Evolutionary conservation across 2,888 invertebrate genomes (phyloP), one percentile per base, ranked within the genome.

Genomic region (Dendrolimus pini): DNA sequence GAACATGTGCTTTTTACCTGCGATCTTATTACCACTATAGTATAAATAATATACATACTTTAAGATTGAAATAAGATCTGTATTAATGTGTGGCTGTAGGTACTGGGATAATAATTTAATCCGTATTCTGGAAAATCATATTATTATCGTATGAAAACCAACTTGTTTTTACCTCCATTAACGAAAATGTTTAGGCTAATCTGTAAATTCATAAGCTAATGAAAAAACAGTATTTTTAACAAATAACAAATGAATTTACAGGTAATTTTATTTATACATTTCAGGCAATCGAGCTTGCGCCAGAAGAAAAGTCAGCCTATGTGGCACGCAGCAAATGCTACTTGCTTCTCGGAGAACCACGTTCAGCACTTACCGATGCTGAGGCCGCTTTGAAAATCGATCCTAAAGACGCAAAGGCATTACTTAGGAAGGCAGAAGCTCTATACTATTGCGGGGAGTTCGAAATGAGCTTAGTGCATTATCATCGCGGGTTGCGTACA

Each of bases 381-480:
- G 97, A 98, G 78, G 92, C 93, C 1, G 97, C 97, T 0, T 87
- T 98, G 2, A 91, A 89, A 55, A 91, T 94, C 57, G 96, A 96
- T 70, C 94, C 94, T 54, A 93, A 92, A 64, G 95, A 94, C 74
- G 88, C 87, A 0, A 85, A 83, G 60, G 85, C 88, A 7, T 92
- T 97, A 61, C 96, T 95, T 72, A 96, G 97, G 76, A 98, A 98
- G 84, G 98, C 98, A 0, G 98, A 98, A 82, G 95, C 97, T 0
- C 89, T 98, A 53, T 98, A 98, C 83, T 96, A 96, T 79, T 93
- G 97, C 56, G 97, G 97, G 0, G 96, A 98, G 77, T 98, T 98
- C 77, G 98, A 98, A 80, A 94, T 97, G 80, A 97, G 98, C 69
- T 92, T 98, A 41, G 96, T 98, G 75, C 97, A 95, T 75, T 98